A percentile compares a stretch with the other conserved stretches of the same genome.
Evolutionary conservation across 2,797 vertebrate genomes (phyloP).

Genomic region (Aldrovandia affinis): DNA sequence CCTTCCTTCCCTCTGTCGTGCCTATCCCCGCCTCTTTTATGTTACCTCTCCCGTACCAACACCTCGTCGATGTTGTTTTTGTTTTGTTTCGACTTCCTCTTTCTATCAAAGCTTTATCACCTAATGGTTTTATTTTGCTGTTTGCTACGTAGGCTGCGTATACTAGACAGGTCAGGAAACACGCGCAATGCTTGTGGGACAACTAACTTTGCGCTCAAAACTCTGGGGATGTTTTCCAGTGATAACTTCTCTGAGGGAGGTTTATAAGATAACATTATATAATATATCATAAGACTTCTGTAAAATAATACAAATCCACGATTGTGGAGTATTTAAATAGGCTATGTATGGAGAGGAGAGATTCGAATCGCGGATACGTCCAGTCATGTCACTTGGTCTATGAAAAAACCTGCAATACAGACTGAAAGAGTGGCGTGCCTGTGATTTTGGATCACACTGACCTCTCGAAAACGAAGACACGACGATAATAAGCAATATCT

Average conservation of each 20-base stretch:
- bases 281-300: neutral
- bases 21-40: conserved; percentile 23
- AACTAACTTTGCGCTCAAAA: neutral
- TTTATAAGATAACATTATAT: neutral
- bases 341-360: too few species aligned
- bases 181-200: too few species aligned
- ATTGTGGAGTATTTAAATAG: neutral
- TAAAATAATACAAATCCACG: neutral
- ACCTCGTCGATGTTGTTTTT: conserved; percentile 11
- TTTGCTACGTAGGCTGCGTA: neutral
- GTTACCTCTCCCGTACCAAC: conserved; percentile 5
- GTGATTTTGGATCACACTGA: neutral
- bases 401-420: neutral
- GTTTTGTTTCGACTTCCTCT: conserved; percentile 16
- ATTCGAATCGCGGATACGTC: neutral
- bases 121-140: neutral
- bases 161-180: neutral
- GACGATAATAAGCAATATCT: neutral
- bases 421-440: neutral
- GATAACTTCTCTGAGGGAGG: neutral
- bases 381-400: neutral
- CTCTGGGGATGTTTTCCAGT: neutral
- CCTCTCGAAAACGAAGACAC: neutral
- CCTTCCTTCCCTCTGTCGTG: conserved; percentile 29
- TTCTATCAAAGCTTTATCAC: neutral